Percentiles rank a stretch among this genome's conserved stretches.
Conservation (phyloP, 2,797 vertebrate genomes). For the Malacoraja senta region DNA sequence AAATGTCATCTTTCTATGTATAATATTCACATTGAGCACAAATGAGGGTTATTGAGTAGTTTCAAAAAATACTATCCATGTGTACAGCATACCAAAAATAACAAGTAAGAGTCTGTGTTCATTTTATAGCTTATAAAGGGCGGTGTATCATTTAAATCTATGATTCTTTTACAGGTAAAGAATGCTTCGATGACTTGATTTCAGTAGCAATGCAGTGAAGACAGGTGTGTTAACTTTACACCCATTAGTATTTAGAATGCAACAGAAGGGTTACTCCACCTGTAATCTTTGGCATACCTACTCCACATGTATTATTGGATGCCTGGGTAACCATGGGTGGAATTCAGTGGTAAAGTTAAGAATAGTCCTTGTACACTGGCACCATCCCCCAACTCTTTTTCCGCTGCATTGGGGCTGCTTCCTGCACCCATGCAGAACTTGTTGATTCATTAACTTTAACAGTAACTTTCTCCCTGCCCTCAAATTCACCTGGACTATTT, state of each 20-base stretch:
- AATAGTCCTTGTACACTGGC: too few relatives aligned
- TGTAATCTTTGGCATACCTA: not conserved
- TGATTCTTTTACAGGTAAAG: not conserved
- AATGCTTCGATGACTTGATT: conserved; percentile 2
- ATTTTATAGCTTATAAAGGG: not conserved
- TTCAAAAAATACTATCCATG: not conserved
- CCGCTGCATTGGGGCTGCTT: too few relatives aligned
- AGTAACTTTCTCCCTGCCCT: too few relatives aligned
- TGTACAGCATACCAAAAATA: not conserved
- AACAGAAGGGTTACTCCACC: not conserved
- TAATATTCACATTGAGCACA: not conserved
- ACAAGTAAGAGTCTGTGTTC: not conserved
- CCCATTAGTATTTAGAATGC: not conserved
- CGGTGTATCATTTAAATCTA: not conserved
- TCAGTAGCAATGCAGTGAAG: not conserved
- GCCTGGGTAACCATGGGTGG: not conserved
- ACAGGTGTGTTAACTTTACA: not conserved
- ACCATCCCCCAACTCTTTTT: too few relatives aligned
- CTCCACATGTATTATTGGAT: not conserved
- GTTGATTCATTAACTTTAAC: too few relatives aligned
- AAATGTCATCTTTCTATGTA: not conserved
- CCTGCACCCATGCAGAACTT: too few relatives aligned
- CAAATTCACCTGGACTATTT: too few relatives aligned
- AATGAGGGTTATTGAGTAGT: not conserved
- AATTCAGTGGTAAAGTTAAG: too few relatives aligned